Conservation (phyloP, 2,113 vertebrate genomes). For the Myotis lucifugus region DNA sequence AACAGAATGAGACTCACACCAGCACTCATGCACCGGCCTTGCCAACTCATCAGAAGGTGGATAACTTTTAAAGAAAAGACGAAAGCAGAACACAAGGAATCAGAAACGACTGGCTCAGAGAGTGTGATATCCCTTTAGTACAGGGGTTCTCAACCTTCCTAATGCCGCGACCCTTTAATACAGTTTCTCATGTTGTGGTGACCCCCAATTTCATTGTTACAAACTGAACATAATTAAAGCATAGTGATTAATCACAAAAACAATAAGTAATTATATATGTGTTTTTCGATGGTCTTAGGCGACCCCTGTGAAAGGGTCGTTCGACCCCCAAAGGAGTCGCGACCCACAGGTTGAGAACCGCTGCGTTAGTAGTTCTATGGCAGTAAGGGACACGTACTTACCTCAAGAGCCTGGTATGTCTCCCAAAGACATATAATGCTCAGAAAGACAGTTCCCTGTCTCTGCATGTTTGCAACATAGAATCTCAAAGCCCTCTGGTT, state of each 20-base stretch:
- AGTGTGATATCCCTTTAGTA: neutral
- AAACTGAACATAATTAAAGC: no score
- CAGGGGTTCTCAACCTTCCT: no score
- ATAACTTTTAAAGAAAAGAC: neutral
- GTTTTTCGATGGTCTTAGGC: no score
- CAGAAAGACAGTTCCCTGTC: neutral
- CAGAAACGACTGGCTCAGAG: neutral
- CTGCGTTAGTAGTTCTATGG: neutral
- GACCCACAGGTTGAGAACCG: no score
- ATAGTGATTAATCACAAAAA: no score
- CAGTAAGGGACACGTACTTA: neutral
- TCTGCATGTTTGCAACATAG: neutral
- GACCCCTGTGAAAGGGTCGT: no score
- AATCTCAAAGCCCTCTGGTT: conserved; percentile 2
- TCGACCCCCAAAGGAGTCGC: no score
- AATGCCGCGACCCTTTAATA: no score
- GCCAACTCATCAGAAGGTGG: neutral
- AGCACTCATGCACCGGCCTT: neutral
- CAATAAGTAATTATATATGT: no score
- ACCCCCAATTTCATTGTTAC: no score
- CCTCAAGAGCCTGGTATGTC: neutral
- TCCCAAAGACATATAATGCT: neutral
- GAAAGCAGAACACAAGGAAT: neutral
- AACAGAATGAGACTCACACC: neutral
- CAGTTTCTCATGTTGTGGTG: no score